Base-by-base conservation (phyloP, 1,140 invertebrate genomes). In the Oryzaephilus surinamensis region DNA sequence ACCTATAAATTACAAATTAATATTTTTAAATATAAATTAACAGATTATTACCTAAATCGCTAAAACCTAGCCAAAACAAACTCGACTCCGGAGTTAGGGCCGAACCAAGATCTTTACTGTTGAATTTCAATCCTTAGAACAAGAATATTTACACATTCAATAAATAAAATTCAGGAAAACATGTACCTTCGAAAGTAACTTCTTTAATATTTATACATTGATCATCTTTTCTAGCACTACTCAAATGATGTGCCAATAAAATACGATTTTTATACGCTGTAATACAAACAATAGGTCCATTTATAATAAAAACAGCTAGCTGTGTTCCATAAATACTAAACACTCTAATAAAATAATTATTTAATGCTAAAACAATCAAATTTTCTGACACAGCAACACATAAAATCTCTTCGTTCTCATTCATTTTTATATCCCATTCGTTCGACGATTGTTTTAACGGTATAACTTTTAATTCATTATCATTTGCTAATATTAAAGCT, bases 311-410 rank as follows among this genome's bases (percentile, higher is more conserved):
- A 2, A 84, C 71, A 62, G 88, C 81, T 59, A 79, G 72, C 64
- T 97, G 93, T 1, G 84, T 77, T 11, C 93, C 93, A 59, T 81
- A 77, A 5, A 85, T 64, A 5, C 81, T 84, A 58, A 84, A 94
- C n/a, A 97, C 58, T 19, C 91, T 66, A 8, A 98, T 58, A 43
- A 81, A 73, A 39, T 82, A 66, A 18, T 64, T 65, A 46, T 72
- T 72, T 0, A 89, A 94, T 4, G 79, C 84, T 24, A 78, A 77
- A 16, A 82, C 90, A 10, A 94, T 68, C 55, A 90, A 76, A 29
- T 71, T 76, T 15, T 72, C 66, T 5, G 84, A 86, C 21, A 79
- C 71, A 4, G 76, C 73, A 12, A 94, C 52, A n/a, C 77, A 78
- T 38, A 74, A 44, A 1, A 77, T 76, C 51, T 84, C 79, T 64